Evolutionary conservation across 2,888 invertebrate species (phyloP), one percentile per base, ranked within the genome.

Genomic region (Xanthia togata): DNA sequence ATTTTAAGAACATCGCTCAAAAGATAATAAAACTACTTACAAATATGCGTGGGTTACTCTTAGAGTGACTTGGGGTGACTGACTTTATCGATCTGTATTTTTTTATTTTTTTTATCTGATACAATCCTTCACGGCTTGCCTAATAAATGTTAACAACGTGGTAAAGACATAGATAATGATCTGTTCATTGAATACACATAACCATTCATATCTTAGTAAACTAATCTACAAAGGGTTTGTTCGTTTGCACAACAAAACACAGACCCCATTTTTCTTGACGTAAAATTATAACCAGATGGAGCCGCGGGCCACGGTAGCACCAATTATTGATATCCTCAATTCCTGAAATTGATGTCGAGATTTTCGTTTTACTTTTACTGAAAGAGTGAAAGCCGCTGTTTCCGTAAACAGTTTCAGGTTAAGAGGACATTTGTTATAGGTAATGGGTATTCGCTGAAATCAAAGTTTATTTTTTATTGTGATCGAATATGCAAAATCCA

Each of bases 291-390:
- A 60, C 31, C 38, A 38, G 38, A 38, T 38, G 38, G 6, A 38
- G 38, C 38, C 31, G 31, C 31, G 31, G 31, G 31, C 31, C 31
- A 31, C 31, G n/a, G n/a, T n/a, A n/a, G n/a, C n/a, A n/a, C n/a
- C n/a, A n/a, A n/a, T n/a, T 31, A 50, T 20, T 76, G 14, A 47
- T 53, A 53, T 53, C 20, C 2, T 31, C 23, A 47, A 47, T 67
- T 67, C 23, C 44, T 38, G 23, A 55, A 31, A 44, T 53, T 17
- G 2, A 53, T 38, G 4, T 38, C 12, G 8, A 53, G 17, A 26
- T 57, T 53, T 17, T 26, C 2, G 38, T 55, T 47, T 64, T 23
- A 12, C 12, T 77, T 77, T n/a, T 57, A 38, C 38, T 78, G 23
- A 57, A 65, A 55, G 14, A 38, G n/a, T 77, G 6, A 47, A 47